Percentiles rank a stretch among this genome's conserved stretches.
These are phyloP conservation scores for Sialis fuliginosa DNA, from an alignment of 2,888 invertebrate genomes.

Conservation along the genomic window DNA sequence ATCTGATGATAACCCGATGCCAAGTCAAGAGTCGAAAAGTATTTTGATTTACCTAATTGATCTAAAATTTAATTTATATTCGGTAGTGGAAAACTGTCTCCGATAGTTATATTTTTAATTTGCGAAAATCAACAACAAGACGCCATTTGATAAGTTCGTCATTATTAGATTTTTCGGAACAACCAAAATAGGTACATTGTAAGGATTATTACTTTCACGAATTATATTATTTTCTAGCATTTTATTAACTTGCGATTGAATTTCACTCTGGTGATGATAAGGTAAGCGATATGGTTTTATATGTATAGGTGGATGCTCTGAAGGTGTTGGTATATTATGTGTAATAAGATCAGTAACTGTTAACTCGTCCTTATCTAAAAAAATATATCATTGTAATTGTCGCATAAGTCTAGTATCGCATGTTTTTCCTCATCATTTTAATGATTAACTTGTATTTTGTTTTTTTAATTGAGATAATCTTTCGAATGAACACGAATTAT, in stretches of 20 bases:
- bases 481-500: too few species aligned
- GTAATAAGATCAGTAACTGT: slow-evolving; percentile 13
- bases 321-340: slow-evolving; percentile 17
- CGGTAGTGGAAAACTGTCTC: slow-evolving; percentile 18
- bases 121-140: slow-evolving; percentile 20
- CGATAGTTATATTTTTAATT: slow-evolving; percentile 20
- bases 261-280: slow-evolving; percentile 16
- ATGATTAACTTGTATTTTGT: too few species aligned
- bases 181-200: slow-evolving; percentile 11
- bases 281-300: slow-evolving; percentile 20
- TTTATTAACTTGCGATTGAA: slow-evolving; percentile 16
- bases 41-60: slow-evolving; percentile 18
- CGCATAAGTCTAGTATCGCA: too few species aligned
- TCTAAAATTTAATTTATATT: slow-evolving; percentile 20
- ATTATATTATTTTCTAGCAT: slow-evolving; percentile 16
- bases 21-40: slow-evolving; percentile 21
- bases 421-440: too few species aligned
- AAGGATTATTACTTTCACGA: slow-evolving; percentile 10
- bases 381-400: too few species aligned
- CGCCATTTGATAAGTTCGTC: slow-evolving; percentile 15
- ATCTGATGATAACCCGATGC: slow-evolving; percentile 22
- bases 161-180: slow-evolving; percentile 17
- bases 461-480: too few species aligned
- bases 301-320: slow-evolving; percentile 13
- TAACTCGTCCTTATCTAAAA: slow-evolving; percentile 8